Evolutionary conservation across 2,797 vertebrate species (phyloP), one percentile per base, ranked within the genome.

Genomic region (Gallinago nigripennis): DNA sequence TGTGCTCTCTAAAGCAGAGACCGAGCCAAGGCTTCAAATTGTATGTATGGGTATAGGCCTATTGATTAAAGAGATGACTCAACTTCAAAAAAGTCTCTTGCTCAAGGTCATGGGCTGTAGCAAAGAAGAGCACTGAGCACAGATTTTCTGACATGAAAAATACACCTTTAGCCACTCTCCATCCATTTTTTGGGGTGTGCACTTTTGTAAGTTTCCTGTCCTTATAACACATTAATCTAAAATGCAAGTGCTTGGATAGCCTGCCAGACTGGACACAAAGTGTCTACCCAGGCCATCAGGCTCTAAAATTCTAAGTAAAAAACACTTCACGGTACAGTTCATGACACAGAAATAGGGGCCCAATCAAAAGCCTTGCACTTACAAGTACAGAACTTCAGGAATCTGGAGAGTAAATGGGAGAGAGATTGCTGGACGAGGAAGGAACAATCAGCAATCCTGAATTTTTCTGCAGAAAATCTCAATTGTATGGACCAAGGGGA

Each of bases 321-420:
- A 93, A 48, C 53, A 54, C 15, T 72, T 39, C 35, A 63, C 6
- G n/a, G 21, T 48, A 35, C 28, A 87, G 75, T 45, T 88, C 48
- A 82, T 43, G 30, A 92, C 69, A 87, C 43, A 90, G 73, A 94
- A 94, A 86, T 51, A 85, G 8, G 18, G 16, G 16, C 8, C 24
- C 43, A 25, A 68, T 43, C 90, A 73, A 65, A 95, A 94, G 64
- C 81, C 80, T 73, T 77, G 72, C 33, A 66, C 51, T 96, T 94
- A 86, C 69, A 86, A 77, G 45, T 56, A 72, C 45, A 84, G 87
- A 85, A 91, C 30, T 84, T 79, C 27, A 27, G 69, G 27, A 73
- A 14, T 46, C 11, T 66, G 33, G 63, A 77, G 53, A 87, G 45
- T 86, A 88, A 94, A 82, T 61, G 76, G 35, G 46, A 83, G 19